Base-by-base conservation (phyloP, 2,797 vertebrate species). In the Crocidura indochinensis region DNA sequence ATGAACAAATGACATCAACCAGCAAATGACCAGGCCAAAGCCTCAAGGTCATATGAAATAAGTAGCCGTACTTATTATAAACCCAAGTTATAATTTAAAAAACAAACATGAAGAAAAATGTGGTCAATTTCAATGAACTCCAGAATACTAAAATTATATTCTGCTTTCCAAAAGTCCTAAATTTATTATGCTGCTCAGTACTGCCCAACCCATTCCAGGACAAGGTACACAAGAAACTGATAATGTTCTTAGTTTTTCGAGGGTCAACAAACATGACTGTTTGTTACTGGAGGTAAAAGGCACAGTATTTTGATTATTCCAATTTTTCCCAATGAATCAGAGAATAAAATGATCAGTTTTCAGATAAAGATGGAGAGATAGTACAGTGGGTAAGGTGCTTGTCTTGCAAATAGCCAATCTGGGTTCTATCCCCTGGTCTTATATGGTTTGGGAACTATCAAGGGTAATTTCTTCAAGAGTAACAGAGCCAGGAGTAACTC, bases 81-180 rank as follows among this genome's bases (percentile, higher is more conserved):
- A 4, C 4, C 2, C 46, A 75, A 12, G 22, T 47, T 65, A 26
- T 29, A 47, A 69, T 53, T 65, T 87, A 19, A 67, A 81, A 87
- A 64, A 27, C 44, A 86, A 69, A 82, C 15, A 69, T 17, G 17
- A 72, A 69, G 46, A 44, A 79, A 84, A 31, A 8, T 22, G 73
- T 31, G 46, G 10, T 24, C 60, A 67, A 24, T 71, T 89, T 85
- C 38, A 69, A 60, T 29, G 15, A 38, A 26, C 22, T 51, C 47
- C 27, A 46, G 4, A 27, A 44, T 67, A 38, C 82, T 71, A 38
- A 82, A 84, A 79, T 73, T 68, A 68, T 22, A 53, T 15, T 71
- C 24, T 29, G 2, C 26, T 46, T 79, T 87, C 90, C 82, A n/a
- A 85, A 92, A 91, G 26, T 19, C 27, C 12, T 90, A 29, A 74